Percentiles rank a stretch among this genome's conserved stretches.
Conservation (phyloP, 2,888 invertebrate species). For the Eilema caniola region DNA sequence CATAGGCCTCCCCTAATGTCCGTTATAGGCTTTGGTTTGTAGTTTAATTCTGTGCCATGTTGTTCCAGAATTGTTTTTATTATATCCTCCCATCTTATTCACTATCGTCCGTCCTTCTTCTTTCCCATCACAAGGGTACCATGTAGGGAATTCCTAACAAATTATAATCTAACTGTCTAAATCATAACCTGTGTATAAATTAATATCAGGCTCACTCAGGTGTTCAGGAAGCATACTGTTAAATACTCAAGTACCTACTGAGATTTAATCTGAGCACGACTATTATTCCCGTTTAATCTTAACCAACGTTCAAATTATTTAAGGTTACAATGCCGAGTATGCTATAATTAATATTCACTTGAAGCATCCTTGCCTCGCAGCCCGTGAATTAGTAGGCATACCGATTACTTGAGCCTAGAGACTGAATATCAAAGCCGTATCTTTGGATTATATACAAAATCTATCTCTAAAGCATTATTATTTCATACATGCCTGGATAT, state of each 20-base stretch:
- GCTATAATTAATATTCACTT: conserved; percentile 21
- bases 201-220: not conserved
- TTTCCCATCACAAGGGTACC: no score
- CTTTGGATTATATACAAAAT: not conserved
- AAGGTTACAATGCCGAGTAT: conserved; percentile 4
- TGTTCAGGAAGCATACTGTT: not conserved
- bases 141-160: no score
- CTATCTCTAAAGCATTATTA: not conserved
- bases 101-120: no score
- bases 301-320: conserved; percentile 8
- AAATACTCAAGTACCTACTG: not conserved
- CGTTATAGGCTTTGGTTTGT: no score
- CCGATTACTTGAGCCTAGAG: conserved; percentile 9
- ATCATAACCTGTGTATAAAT: not conserved
- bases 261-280: not conserved
- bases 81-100: no score
- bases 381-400: conserved; percentile 18
- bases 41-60: no score
- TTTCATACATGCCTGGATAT: not conserved
- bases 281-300: conserved; percentile 7
- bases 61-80: no score
- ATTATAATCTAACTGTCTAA: not conserved
- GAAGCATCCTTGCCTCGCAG: conserved; percentile 5
- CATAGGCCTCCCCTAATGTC: no score
- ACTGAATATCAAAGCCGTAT: not conserved